These are phyloP conservation scores for Cyprinodon variegatus DNA, from an alignment of 2,113 vertebrate species.

Conservation along the genomic window DNA sequence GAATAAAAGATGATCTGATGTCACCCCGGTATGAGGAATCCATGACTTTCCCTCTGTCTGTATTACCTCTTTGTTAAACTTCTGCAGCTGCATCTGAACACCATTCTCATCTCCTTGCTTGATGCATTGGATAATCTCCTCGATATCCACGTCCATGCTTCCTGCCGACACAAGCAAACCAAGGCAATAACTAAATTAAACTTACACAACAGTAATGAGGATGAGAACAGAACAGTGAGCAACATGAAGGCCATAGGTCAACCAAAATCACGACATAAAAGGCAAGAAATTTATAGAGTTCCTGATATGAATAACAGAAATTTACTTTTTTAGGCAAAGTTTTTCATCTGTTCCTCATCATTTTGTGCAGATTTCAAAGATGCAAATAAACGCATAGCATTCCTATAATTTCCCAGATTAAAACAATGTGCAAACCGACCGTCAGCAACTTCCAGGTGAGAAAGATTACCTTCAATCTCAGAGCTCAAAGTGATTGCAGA, in stretches of 20 bases:
- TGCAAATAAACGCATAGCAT: not conserved
- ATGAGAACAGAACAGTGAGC: conserved; percentile 2
- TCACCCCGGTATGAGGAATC: not conserved
- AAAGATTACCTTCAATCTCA: conserved; percentile 1
- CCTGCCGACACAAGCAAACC: conserved; percentile 17
- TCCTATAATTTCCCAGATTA: not conserved
- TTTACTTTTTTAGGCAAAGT: not conserved
- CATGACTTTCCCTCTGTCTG: not conserved
- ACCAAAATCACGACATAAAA: not conserved
- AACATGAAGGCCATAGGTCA: not conserved
- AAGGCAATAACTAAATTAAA: conserved; percentile 50
- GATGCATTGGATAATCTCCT: conserved; percentile 79
- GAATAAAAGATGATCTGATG: not conserved
- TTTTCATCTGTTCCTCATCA: not conserved
- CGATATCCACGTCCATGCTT: conserved; percentile 74
- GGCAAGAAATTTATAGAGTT: not conserved
- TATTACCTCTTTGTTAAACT: conserved; percentile 79
- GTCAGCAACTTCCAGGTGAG: conserved; percentile 4
- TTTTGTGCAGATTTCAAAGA: not conserved
- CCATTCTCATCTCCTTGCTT: conserved; percentile 73
- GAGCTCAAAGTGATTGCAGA: not conserved
- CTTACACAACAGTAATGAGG: conserved; percentile 45
- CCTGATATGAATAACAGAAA: not conserved
- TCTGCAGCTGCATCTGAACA: conserved; percentile 70
- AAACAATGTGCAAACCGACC: conserved; percentile 32